Evolutionary conservation across 1,140 invertebrate genomes (phyloP), one percentile per base, ranked within the genome.

Genomic region (Bombus difficillimus): DNA sequence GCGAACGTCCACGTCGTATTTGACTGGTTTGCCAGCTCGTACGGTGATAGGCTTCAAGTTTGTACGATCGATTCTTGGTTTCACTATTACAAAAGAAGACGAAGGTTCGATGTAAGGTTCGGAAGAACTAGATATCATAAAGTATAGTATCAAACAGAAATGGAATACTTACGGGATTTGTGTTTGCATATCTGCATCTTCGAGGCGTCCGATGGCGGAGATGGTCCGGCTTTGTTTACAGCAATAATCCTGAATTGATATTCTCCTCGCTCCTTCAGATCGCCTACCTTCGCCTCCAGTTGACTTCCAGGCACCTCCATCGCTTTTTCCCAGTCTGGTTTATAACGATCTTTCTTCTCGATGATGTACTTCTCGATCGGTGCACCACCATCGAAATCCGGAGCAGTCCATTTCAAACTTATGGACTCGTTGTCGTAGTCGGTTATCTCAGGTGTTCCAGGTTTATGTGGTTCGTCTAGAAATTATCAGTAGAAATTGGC

Each of bases 361-460:
- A 99, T 98, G 74, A 99, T 98, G 94, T 99, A 99, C 95, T 99
- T 99, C 91, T 98, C 98, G 92, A 99, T 98, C 13, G 98, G 98
- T 41, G 98, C 97, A 39, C 99, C 99, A 83, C 99, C 99, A 94
- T 99, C 99, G 84, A 95, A 97, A 74, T 96, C 96, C n/a, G 99
- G 99, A 28, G 98, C 96, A 2, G 97, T 97, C 99, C 99, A 99
- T 95, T 99, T 98, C 39, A 99, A 96, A 84, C 98, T 98, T 0
- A 99, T 98, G 86, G 98, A 98, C 92, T 98, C 97, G 95, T 99
- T 98, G 93, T 99, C 98, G 91, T 98, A 99, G 93, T 99, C 98
- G 8, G 97, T 97, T 37, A 99, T 97, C 93, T 98, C 97, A 9
- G 98, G 98, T 53, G 97, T 98, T 72, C 98, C 98, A 37, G 98